Conservation (phyloP, 2,113 vertebrate genomes). For the Muscicapa adusta region DNA sequence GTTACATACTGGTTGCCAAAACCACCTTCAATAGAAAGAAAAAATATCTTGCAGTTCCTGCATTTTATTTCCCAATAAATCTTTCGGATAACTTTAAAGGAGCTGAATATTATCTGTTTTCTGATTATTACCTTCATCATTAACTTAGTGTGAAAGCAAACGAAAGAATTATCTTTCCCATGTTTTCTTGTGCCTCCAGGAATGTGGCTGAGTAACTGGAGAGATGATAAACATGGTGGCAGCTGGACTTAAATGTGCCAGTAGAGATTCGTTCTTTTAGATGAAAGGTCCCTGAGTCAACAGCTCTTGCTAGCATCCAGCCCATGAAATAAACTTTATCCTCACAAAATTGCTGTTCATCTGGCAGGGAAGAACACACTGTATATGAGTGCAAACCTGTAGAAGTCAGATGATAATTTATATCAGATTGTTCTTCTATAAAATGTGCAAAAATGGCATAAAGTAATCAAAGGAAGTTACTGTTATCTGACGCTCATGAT, state of each 20-base stretch:
- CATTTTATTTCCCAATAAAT: background rate
- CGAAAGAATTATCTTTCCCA: background rate
- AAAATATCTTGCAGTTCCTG: fast-evolving
- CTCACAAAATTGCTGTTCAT: background rate
- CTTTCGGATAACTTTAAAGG: background rate
- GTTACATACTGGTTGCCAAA: background rate
- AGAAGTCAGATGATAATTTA: background rate
- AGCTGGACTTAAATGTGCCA: background rate
- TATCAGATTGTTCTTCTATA: background rate
- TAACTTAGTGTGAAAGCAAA: background rate
- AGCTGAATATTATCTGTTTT: background rate
- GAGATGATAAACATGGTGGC: background rate
- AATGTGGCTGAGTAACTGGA: background rate
- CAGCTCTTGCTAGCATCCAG: background rate
- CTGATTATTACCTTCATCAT: background rate
- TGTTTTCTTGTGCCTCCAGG: background rate
- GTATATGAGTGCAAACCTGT: background rate
- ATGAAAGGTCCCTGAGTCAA: background rate
- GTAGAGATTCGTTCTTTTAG: background rate
- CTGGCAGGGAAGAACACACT: background rate
- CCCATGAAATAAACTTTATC: background rate
- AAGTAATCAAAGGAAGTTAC: background rate
- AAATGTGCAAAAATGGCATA: background rate
- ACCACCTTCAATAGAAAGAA: background rate
- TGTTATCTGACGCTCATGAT: background rate